phyloP scores from a whole-genome alignment of 2,797 vertebrate genomes.

The Otolemur crassicaudatus region DNA sequence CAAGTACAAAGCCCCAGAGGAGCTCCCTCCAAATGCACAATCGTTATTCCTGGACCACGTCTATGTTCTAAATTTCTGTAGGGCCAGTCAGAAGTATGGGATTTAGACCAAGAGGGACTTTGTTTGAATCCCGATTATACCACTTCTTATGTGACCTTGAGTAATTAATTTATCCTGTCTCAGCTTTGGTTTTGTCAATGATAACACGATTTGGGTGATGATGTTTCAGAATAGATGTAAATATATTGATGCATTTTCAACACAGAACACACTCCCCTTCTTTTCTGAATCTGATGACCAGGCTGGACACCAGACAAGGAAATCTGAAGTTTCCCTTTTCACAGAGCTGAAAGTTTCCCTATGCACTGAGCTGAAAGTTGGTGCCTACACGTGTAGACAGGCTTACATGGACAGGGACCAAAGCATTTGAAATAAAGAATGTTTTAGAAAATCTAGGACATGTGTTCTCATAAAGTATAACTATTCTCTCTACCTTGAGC shows the following conservation, averaged over 20 bases:
- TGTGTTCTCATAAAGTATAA: neutral
- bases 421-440: neutral
- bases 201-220: neutral
- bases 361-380: neutral
- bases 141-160: neutral
- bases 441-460: conserved; percentile 12
- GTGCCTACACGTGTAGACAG: neutral
- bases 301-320: neutral
- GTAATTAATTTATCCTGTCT: neutral
- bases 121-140: neutral
- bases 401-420: neutral
- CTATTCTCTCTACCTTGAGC: neutral
- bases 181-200: neutral
- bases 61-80: neutral
- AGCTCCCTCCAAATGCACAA: neutral
- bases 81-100: neutral
- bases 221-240: neutral
- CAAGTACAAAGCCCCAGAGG: neutral
- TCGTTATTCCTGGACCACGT: neutral
- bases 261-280: neutral
- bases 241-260: neutral
- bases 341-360: too few relatives aligned
- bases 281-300: neutral
- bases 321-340: neutral
- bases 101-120: neutral